Base-by-base conservation (phyloP, 2,797 vertebrate species). In the Tapera naevia region DNA sequence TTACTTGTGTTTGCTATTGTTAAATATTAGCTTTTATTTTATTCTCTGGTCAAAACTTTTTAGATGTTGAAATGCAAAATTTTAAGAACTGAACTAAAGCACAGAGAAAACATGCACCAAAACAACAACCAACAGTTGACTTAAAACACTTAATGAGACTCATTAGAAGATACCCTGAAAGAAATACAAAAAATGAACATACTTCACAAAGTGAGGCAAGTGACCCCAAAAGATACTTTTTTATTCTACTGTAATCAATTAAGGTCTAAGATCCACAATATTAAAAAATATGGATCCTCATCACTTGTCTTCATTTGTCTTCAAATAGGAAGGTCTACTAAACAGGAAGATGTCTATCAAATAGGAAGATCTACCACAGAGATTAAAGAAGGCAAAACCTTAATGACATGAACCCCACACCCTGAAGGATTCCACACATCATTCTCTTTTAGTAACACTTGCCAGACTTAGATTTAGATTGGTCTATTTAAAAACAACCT, bases 161-260 rank as follows among this genome's bases (percentile, higher is more conserved):
- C 88, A 86, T 45, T 39, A 61, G 60, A 86, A 90, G 88, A 80
- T 74, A 78, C 84, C 53, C 85, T 75, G 45, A 79, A 43, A 35
- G 45, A 80, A 91, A 88, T 79, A 75, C 4, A 76, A 75, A 30
- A 35, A 25, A 43, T 86, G 73, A 74, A 51, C 70, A 66, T 22
- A 5, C 16, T 80, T 81, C 82, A 64, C 28, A 22, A 91, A 92
- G 25, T 62, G 45, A 88, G 64, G 67, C 21, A 67, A 33, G 24
- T 94, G 64, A 89, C 32, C 51, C 61, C 39, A 45, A 46, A 39
- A 80, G 22, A 86, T 43, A 56, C 7, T 88, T 81, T 89, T 85
- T 60, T 88, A 86, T 80, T 87, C 50, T 81, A 17, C 80, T 72
- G 50, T 92, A 91, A 91, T 87, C 73, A 92, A 70, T 71, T 33